Percentiles rank a stretch among this genome's conserved stretches.
These are phyloP conservation scores for Corella eumyota DNA, from an alignment of 23 tunicate species.

Conservation along the genomic window DNA sequence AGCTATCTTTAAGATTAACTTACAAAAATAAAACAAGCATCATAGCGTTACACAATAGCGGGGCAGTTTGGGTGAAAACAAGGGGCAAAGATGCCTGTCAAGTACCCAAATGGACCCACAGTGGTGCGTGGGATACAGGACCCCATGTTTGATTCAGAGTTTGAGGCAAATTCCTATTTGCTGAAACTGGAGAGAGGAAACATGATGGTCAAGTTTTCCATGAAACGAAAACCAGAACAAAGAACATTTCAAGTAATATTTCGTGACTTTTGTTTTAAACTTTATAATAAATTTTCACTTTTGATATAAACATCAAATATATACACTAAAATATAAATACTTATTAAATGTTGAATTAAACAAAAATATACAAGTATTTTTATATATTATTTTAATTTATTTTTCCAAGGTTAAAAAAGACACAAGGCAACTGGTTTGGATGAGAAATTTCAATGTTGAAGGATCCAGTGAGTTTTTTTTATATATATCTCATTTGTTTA, in stretches of 20 bases:
- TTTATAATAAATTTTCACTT: neutral
- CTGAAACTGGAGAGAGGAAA: conserved; percentile 62
- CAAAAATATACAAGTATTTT: too few relatives aligned
- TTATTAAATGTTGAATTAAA: too few relatives aligned
- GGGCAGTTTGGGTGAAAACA: too few relatives aligned
- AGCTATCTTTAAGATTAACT: too few relatives aligned
- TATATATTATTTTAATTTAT: neutral
- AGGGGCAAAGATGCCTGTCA: conserved; percentile 16
- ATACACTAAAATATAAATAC: neutral
- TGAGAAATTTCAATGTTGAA: conserved; percentile 25
- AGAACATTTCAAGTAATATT: conserved; percentile 56
- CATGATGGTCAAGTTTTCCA: conserved; percentile 69
- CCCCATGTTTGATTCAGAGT: conserved; percentile 37
- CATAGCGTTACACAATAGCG: too few relatives aligned
- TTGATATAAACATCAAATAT: neutral
- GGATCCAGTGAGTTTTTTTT: conserved; percentile 60
- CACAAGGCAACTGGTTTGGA: conserved; percentile 68
- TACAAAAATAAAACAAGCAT: too few relatives aligned
- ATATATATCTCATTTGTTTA: neutral
- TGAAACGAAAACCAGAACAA: conserved; percentile 40
- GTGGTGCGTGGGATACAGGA: conserved; percentile 40
- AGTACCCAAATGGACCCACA: conserved; percentile 16
- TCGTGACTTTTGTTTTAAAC: neutral
- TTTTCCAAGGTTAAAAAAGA: conserved; percentile 54
- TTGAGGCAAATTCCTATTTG: conserved; percentile 15